These are phyloP conservation scores for Sciurus niger DNA, from an alignment of 2,113 vertebrate species.

Conservation along the genomic window DNA sequence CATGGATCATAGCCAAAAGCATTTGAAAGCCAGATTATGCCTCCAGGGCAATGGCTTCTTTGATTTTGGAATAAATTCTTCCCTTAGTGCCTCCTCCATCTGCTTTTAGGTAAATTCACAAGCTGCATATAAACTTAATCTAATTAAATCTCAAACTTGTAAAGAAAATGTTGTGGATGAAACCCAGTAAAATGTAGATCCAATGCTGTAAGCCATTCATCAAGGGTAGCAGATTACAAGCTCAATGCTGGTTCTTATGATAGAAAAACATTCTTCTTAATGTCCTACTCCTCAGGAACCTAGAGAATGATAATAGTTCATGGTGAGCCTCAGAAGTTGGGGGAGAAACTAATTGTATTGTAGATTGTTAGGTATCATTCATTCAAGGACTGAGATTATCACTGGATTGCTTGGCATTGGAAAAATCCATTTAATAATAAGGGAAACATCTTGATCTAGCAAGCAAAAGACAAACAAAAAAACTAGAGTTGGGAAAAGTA, in stretches of 20 bases:
- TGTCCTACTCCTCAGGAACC: neutral
- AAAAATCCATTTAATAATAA: conserved; percentile 18
- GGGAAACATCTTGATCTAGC: neutral
- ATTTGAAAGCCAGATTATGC: conserved; percentile 58
- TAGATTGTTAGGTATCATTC: conserved; percentile 26
- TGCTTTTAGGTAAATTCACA: conserved; percentile 70
- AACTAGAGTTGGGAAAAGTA: neutral
- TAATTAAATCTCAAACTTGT: conserved; percentile 60
- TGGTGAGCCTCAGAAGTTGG: neutral
- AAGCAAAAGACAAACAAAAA: neutral
- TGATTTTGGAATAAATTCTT: conserved; percentile 70
- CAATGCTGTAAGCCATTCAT: conserved; percentile 23
- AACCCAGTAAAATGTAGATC: conserved; percentile 48
- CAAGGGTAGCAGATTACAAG: conserved; percentile 41
- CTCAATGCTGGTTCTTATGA: neutral
- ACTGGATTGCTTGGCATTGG: neutral
- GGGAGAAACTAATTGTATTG: neutral
- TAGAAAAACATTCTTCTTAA: conserved; percentile 4
- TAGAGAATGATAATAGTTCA: neutral
- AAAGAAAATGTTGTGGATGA: conserved; percentile 46
- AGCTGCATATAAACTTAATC: conserved; percentile 69
- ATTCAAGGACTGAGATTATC: neutral
- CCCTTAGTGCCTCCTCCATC: conserved; percentile 34
- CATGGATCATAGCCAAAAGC: conserved; percentile 36
- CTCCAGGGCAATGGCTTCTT: conserved; percentile 50